Evolutionary conservation across 2,113 vertebrate species (phyloP).

Genomic region (Cavia aperea): DNA sequence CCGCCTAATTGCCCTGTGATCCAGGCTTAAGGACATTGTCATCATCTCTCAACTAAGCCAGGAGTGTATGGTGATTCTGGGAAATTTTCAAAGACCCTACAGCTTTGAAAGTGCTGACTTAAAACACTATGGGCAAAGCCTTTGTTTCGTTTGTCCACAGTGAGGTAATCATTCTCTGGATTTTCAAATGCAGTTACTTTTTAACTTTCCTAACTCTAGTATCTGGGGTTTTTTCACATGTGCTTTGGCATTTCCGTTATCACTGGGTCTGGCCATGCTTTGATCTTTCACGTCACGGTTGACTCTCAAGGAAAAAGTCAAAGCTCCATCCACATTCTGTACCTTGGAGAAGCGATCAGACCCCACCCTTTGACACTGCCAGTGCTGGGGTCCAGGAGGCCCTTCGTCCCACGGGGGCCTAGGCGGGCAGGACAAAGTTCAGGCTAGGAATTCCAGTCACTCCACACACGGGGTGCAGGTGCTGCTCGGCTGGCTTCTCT

Average conservation of each 20-base stretch:
- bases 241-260: background rate
- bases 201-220: constrained; percentile 33
- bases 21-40: background rate
- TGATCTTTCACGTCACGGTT: background rate
- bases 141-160: constrained; percentile 36
- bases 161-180: constrained; percentile 5
- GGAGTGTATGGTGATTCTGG: background rate
- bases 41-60: background rate
- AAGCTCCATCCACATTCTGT: background rate
- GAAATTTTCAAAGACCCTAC: constrained; percentile 10
- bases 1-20: background rate
- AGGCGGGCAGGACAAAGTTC: background rate
- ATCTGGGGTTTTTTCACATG: background rate
- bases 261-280: background rate
- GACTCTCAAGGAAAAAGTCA: background rate
- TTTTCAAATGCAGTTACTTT: background rate
- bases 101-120: background rate
- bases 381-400: background rate
- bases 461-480: background rate
- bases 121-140: background rate
- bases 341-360: background rate
- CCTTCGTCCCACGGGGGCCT: background rate
- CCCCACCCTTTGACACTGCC: background rate
- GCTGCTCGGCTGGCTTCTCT: background rate
- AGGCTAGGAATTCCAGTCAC: background rate